Conservation (phyloP, 1,140 invertebrate species). For the Drosophila ananassae region DNA sequence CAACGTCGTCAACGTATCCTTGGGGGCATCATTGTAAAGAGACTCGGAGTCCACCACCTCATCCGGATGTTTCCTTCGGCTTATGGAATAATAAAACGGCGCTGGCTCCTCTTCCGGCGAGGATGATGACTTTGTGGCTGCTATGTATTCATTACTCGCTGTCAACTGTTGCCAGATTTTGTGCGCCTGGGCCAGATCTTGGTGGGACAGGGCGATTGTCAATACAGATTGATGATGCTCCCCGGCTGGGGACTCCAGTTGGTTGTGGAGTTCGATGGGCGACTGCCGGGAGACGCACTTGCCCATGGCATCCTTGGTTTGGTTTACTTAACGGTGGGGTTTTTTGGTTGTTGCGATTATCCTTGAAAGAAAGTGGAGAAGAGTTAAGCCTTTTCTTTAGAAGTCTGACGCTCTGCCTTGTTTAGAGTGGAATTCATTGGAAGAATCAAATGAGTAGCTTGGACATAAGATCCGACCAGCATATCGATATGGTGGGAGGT, state of each 20-base stretch:
- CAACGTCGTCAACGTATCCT: constrained; percentile 42
- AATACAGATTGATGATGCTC: constrained; percentile 80
- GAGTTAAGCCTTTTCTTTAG: neutral
- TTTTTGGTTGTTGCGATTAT: neutral
- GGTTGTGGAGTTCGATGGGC: constrained; percentile 20
- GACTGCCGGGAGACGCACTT: constrained; percentile 80
- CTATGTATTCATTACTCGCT: constrained; percentile 81
- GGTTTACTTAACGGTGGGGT: neutral
- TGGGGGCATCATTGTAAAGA: constrained; percentile 62
- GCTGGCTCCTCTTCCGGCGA: neutral
- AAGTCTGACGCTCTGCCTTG: neutral
- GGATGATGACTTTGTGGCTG: constrained; percentile 23
- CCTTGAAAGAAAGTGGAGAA: neutral
- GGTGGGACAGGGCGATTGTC: constrained; percentile 75
- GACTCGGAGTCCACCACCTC: constrained; percentile 49
- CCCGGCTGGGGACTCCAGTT: constrained; percentile 20
- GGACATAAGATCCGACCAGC: constrained; percentile 47
- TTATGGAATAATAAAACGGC: constrained; percentile 71
- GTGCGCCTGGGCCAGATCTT: constrained; percentile 78
- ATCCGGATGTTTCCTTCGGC: constrained; percentile 15
- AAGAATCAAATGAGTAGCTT: constrained; percentile 64
- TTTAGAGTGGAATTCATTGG: constrained; percentile 34
- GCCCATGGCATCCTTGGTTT: constrained; percentile 63
- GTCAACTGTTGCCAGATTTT: constrained; percentile 82
- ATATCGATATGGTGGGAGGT: constrained; percentile 69